Evolutionary conservation across 2,113 vertebrate genomes (phyloP).

Genomic region (Chlorocebus sabaeus): DNA sequence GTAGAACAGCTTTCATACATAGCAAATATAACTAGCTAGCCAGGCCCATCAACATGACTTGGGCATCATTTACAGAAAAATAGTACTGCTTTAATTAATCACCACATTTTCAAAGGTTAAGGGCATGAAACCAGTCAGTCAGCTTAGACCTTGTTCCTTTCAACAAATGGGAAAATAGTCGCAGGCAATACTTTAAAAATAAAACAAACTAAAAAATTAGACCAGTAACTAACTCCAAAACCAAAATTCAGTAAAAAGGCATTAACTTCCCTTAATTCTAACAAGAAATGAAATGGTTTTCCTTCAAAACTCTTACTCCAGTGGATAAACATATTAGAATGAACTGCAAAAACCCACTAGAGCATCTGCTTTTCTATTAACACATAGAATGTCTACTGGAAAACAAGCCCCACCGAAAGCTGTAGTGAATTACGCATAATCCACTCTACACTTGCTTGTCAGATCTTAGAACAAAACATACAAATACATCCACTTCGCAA

Average conservation of each 20-base stretch:
- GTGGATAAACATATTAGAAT: conserved; percentile 26
- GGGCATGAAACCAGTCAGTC: not conserved
- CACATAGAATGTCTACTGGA: not conserved
- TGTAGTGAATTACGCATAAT: not conserved
- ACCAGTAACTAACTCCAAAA: not conserved
- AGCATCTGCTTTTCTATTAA: conserved; percentile 56
- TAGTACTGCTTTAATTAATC: not conserved
- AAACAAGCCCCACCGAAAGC: not conserved
- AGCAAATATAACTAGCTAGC: conserved; percentile 37
- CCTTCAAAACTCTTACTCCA: conserved; percentile 39
- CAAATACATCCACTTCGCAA: not conserved
- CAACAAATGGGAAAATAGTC: not conserved
- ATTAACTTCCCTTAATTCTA: conserved; percentile 53
- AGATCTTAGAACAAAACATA: not conserved
- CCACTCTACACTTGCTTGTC: not conserved
- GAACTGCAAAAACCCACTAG: not conserved
- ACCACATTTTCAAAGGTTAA: conserved; percentile 42
- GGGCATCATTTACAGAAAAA: not conserved
- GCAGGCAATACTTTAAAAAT: not conserved
- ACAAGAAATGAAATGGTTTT: conserved; percentile 33
- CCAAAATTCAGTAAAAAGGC: conserved; percentile 44
- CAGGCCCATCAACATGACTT: not conserved
- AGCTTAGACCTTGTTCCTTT: not conserved
- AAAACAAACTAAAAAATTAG: not conserved
- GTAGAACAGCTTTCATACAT: not conserved